Base-by-base conservation (phyloP, 2,888 invertebrate genomes). In the Orthosia gothica region DNA sequence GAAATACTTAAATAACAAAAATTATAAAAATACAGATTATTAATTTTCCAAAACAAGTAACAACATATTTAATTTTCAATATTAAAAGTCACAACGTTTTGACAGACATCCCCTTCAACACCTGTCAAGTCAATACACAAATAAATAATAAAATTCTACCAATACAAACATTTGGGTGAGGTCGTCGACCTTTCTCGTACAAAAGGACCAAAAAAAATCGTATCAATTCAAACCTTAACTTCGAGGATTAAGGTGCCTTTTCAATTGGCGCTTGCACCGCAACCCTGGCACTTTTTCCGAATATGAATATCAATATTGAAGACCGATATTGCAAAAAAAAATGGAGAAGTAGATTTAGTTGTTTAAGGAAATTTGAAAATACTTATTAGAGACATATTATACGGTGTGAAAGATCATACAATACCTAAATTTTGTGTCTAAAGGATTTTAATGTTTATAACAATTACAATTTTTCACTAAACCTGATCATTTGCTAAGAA, bases 71-170 rank as follows among this genome's bases (percentile, higher is more conserved):
- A 7, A 62, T 73, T 52, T 70, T 57, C 23, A 32, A 55, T 40
- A 73, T 18, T 47, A 15, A 57, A 65, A 23, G 55, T 57, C 16
- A 23, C 58, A 72, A 69, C 68, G 75, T 74, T 66, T 12, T 61
- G 63, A 62, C 59, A 65, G 77, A 74, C 64, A 70, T 68, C 52
- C 45, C 54, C 15, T 81, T 83, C 80, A 85, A 73, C 91, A 92
- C 91, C 90, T 92, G 92, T 91, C 89, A 87, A 85, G 92, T 91
- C 89, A 87, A 85, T 87, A 76, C 79, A 83, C 58, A 74, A 77
- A 82, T 76, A 83, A 86, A 86, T 84, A 80, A 83, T 50, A 40
- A 40, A 40, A 55, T 83, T 79, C 61, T 76, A 83, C 74, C 83
- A 87, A 84, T 67, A 82, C 67, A 83, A 84, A 85, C 76, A 82